Percentiles rank a stretch among this genome's conserved stretches.
These are phyloP conservation scores for Poecilia velifera DNA, from an alignment of 2,797 vertebrate genomes.

Conservation along the genomic window DNA sequence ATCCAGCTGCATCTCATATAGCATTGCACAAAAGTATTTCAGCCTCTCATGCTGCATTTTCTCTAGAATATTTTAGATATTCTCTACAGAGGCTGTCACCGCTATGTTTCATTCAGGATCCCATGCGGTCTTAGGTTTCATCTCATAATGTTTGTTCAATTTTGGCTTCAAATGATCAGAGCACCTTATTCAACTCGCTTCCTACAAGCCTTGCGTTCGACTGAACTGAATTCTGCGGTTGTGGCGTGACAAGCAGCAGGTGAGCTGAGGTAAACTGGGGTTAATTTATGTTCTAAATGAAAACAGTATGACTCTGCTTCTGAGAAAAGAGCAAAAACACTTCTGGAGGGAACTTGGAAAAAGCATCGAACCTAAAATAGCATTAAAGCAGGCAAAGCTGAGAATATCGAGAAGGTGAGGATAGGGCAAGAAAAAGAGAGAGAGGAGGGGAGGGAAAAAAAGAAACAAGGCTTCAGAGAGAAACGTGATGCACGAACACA, in stretches of 20 bases:
- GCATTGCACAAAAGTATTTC: too few relatives aligned
- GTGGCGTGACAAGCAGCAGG: slow-evolving; percentile 27
- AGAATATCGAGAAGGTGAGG: slow-evolving; percentile 48
- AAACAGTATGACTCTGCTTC: slow-evolving; percentile 46
- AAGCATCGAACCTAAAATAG: slow-evolving; percentile 51
- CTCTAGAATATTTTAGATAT: too few relatives aligned
- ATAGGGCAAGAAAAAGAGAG: slow-evolving; percentile 41
- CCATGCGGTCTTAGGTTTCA: neutral
- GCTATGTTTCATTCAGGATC: neutral
- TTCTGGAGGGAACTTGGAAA: slow-evolving; percentile 31
- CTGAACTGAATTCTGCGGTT: neutral
- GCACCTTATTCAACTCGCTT: neutral
- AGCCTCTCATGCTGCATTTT: too few relatives aligned
- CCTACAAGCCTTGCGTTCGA: neutral
- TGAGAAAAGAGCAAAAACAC: slow-evolving; percentile 41
- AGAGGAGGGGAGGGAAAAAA: slow-evolving; percentile 23
- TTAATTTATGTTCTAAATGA: slow-evolving; percentile 63
- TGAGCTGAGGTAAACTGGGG: slow-evolving; percentile 61
- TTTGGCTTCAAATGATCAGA: neutral
- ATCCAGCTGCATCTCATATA: too few relatives aligned
- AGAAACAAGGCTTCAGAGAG: slow-evolving; percentile 35
- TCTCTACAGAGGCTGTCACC: too few relatives aligned
- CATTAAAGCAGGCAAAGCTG: slow-evolving; percentile 49
- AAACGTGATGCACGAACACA: neutral
- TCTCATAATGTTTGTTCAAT: neutral